phyloP scores from a whole-genome alignment of 2,113 vertebrate genomes.

The Chloroceryle aenea region DNA sequence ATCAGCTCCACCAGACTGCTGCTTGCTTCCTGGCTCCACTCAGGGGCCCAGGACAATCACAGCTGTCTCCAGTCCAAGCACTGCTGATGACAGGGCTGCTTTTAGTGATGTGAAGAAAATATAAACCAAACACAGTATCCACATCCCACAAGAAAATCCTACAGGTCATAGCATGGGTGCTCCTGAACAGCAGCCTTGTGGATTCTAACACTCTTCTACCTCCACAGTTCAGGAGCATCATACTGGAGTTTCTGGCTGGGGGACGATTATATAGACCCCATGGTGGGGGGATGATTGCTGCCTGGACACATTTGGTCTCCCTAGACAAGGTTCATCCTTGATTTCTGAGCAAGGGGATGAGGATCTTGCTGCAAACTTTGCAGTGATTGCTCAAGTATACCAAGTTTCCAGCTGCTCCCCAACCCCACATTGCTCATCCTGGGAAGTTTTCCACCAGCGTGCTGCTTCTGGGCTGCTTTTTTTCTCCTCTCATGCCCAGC shows the following conservation, averaged over 20 bases:
- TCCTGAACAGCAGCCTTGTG: not conserved
- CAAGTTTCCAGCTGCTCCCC: not conserved
- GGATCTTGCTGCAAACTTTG: not conserved
- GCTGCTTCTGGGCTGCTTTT: not conserved
- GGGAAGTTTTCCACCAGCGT: not conserved
- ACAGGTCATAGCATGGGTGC: not conserved
- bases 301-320: not conserved
- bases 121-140: not conserved
- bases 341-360: not conserved
- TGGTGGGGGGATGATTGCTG: not conserved
- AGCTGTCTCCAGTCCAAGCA: not conserved
- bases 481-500: not conserved
- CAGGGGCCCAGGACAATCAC: accelerated
- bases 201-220: not conserved
- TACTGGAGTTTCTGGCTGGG: not conserved
- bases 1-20: not conserved
- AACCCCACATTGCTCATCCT: not conserved
- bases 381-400: not conserved
- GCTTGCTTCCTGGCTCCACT: not conserved
- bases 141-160: not conserved
- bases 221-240: not conserved
- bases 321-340: not conserved
- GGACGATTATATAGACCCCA: not conserved
- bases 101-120: not conserved
- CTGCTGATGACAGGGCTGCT: not conserved